phyloP scores from a whole-genome alignment of 2,113 vertebrate genomes.

The Phocoena phocoena region DNA sequence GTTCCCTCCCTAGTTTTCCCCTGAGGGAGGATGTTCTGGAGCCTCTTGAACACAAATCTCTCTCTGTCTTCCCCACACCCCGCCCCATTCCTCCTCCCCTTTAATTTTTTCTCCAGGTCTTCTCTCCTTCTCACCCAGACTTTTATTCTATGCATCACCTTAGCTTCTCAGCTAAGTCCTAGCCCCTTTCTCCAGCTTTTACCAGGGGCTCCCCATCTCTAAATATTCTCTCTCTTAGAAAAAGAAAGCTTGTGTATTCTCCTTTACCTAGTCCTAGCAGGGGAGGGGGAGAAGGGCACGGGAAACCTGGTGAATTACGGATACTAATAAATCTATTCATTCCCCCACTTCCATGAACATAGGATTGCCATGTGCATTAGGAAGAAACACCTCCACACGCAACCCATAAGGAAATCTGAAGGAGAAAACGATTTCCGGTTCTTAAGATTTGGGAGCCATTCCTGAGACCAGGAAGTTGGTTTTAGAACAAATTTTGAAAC shows the following conservation, averaged over 20 bases:
- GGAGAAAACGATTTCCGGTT: not conserved
- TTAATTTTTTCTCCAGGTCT: not conserved
- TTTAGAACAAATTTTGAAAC: not conserved
- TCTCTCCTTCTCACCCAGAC: not conserved
- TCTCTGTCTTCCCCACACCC: fast-evolving
- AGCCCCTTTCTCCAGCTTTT: not conserved
- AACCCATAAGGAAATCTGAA: not conserved
- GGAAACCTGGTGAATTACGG: not conserved
- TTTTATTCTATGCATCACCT: not conserved
- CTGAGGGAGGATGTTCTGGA: not conserved
- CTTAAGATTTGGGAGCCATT: not conserved
- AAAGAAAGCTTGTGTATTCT: not conserved
- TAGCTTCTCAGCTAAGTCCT: not conserved
- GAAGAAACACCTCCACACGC: not conserved
- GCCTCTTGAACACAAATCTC: not conserved
- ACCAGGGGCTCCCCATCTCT: not conserved
- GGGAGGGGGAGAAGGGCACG: not conserved
- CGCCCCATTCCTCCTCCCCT: not conserved
- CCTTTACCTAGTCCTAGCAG: not conserved
- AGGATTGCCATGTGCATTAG: not conserved
- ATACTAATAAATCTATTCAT: not conserved
- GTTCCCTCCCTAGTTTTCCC: not conserved
- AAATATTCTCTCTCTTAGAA: not conserved
- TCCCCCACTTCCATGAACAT: not conserved
- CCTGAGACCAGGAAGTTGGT: not conserved